Base-by-base conservation (phyloP, 2,797 vertebrate genomes). In the Paratrypauchen microcephalus region DNA sequence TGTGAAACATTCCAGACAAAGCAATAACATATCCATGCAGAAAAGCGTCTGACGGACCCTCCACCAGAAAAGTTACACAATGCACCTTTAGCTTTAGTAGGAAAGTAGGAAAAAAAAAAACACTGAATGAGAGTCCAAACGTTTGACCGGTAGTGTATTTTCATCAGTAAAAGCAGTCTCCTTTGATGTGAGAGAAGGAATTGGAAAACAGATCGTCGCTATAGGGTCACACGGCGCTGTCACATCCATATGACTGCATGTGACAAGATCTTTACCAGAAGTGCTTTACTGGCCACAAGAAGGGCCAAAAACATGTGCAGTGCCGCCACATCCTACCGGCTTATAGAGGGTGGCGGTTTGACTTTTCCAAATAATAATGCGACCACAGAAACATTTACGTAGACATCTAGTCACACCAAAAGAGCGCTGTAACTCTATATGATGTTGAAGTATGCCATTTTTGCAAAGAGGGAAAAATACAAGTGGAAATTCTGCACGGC, bases 281-380 rank as follows among this genome's bases (percentile, higher is more conserved):
- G 60, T 36, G 64, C 71, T 78, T 83, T 72, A 79, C 45, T 82
- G 72, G 74, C 66, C 75, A 74, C 81, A 86, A 84, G 84, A 78
- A 87, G 84, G 66, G 50, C 82, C 66, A 36, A 60, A 67, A 83
- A 77, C 79, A 77, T 77, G 77, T 81, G 75, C 70, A 59, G 70
- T 6, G 41, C 57, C 71, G 66, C 69, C 70, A 67, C 82, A 63
- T 77, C 75, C 75, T 66, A 59, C 65, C 80, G 80, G 80, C 80
- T 87, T 82, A 79, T 84, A 73, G 74, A 79, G 71, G 83, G 84
- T 67, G 71, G 76, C 9, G 83, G 83, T 55, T 86, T 83, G 63
- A 76, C 78, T 85, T 90, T 88, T 87, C 80, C 85, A 88, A 85
- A 86, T 75, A 79, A 83, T 48, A 87, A 76, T 86, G 82, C 78